Evolutionary conservation across 2,888 invertebrate genomes (phyloP).

Genomic region (Hyppa rectilinea): DNA sequence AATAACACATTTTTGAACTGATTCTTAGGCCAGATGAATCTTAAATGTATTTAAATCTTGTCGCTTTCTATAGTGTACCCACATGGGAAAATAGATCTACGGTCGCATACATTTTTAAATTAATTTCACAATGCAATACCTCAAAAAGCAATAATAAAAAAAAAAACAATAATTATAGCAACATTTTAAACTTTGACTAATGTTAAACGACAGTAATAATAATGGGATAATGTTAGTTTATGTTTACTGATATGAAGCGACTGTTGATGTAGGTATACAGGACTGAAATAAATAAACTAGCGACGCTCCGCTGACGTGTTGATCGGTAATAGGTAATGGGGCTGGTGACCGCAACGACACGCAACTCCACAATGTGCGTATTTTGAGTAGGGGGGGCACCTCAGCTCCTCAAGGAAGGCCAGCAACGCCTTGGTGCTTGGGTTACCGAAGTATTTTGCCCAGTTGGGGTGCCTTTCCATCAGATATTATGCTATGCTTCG

Average conservation of each 20-base stretch:
- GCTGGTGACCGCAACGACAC: too few species aligned
- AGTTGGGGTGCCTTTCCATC: too few species aligned
- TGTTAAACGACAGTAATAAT: not conserved
- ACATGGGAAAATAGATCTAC: not conserved
- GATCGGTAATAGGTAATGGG: too few species aligned
- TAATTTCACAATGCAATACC: not conserved
- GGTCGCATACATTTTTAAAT: not conserved
- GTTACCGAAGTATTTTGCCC: too few species aligned
- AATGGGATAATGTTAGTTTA: not conserved
- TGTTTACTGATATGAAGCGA: constrained; percentile 1
- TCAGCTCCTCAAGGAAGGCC: too few species aligned
- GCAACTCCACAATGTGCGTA: too few species aligned
- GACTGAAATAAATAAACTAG: not conserved
- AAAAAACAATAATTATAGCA: too few species aligned
- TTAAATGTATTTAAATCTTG: not conserved
- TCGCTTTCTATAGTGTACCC: not conserved
- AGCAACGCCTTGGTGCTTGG: too few species aligned
- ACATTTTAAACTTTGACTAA: too few species aligned
- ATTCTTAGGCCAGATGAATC: not conserved
- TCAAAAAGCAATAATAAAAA: too few species aligned
- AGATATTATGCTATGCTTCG: too few species aligned
- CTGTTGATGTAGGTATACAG: not conserved
- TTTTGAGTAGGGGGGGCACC: too few species aligned
- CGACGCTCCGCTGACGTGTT: not conserved
- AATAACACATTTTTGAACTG: not conserved